Percentiles rank a stretch among this genome's conserved stretches.
phyloP scores from a whole-genome alignment of 2,797 vertebrate species.

The Takifugu rubripes region DNA sequence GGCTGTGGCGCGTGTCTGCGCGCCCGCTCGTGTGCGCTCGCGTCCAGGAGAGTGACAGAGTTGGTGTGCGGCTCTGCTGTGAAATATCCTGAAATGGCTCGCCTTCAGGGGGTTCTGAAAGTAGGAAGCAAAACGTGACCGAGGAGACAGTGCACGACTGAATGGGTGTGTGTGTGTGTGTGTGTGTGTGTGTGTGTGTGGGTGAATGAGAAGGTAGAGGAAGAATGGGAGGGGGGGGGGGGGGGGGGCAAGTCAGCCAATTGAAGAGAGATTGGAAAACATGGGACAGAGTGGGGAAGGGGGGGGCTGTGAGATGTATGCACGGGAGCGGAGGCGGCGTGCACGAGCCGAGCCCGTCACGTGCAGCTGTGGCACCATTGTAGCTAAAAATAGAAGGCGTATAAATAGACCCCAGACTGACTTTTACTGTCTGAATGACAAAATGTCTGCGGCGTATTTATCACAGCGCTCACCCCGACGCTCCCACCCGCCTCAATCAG shows the following conservation, averaged over 20 bases:
- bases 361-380: slow-evolving; percentile 80
- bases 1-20: background rate
- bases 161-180: slow-evolving; percentile 33
- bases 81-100: slow-evolving; percentile 67
- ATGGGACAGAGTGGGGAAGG: background rate
- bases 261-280: slow-evolving; percentile 18
- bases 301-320: background rate
- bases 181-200: background rate
- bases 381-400: slow-evolving; percentile 83
- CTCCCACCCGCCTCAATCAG: slow-evolving; percentile 13
- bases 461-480: slow-evolving; percentile 1
- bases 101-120: slow-evolving; percentile 63
- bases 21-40: slow-evolving; percentile 22
- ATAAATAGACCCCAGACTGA: slow-evolving; percentile 55
- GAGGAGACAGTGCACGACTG: slow-evolving; percentile 53
- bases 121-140: slow-evolving; percentile 64
- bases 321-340: slow-evolving; percentile 14
- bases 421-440: slow-evolving; percentile 34
- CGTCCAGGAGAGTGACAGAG: slow-evolving; percentile 53
- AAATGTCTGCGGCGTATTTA: slow-evolving; percentile 13
- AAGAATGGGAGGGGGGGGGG: slow-evolving; percentile 24
- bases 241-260: slow-evolving; percentile 25
- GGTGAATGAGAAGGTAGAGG: slow-evolving; percentile 22
- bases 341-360: slow-evolving; percentile 46
- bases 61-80: slow-evolving; percentile 53